Conservation (phyloP, 2,888 invertebrate genomes). For the Coleophora deauratella region DNA sequence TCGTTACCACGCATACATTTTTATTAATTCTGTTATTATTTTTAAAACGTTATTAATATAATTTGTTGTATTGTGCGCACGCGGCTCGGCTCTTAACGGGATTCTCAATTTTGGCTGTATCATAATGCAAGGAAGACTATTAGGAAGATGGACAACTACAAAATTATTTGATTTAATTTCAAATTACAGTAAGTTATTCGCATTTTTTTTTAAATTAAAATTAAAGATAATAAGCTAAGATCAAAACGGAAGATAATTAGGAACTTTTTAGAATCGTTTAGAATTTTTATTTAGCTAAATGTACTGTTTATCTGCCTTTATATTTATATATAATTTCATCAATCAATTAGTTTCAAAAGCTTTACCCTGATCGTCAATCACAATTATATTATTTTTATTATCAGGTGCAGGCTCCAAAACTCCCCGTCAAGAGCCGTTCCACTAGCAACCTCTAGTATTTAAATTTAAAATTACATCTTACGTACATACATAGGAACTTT, state of each 20-base stretch:
- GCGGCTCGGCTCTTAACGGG: conserved; percentile 37
- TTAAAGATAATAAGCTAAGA: neutral
- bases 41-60: conserved; percentile 72
- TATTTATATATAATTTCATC: conserved; percentile 9
- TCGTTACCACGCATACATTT: conserved; percentile 63
- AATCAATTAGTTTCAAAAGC: conserved; percentile 33
- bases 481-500: conserved; percentile 75
- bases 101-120: conserved; percentile 37
- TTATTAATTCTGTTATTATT: conserved; percentile 67
- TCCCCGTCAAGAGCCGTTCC: conserved; percentile 39
- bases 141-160: conserved; percentile 40
- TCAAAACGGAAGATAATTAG: neutral
- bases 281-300: neutral
- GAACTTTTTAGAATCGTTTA: neutral
- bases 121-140: conserved; percentile 53
- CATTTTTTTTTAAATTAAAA: neutral
- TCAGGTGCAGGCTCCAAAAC: conserved; percentile 35
- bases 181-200: neutral
- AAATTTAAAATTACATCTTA: conserved; percentile 69
- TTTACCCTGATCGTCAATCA: conserved; percentile 59
- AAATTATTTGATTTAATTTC: neutral
- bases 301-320: neutral
- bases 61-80: conserved; percentile 67
- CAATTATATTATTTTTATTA: conserved; percentile 41
- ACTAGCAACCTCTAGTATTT: conserved; percentile 57